Evolutionary conservation across 23 tunicate species (phyloP).

Genomic region (Diplosoma virens): DNA sequence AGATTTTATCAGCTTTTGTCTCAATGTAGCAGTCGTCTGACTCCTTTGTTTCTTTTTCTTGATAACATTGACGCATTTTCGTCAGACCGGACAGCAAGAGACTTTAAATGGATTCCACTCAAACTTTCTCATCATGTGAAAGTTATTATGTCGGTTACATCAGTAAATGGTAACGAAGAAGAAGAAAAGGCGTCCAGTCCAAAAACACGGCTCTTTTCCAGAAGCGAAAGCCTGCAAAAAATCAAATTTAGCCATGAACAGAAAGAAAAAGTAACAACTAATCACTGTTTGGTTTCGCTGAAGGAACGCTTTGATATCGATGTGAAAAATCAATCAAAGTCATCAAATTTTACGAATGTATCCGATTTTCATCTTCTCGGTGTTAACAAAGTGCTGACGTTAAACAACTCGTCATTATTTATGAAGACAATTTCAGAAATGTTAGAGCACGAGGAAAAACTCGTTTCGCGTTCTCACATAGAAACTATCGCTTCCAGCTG

Average conservation of each 20-base stretch:
- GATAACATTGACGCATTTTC: conserved; percentile 51
- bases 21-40: conserved; percentile 19
- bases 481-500: background rate
- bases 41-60: conserved; percentile 38
- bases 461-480: conserved; percentile 24
- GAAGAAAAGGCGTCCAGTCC: background rate
- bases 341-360: background rate
- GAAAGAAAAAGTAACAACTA: background rate
- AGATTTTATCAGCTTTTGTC: conserved; percentile 17
- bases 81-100: conserved; percentile 20
- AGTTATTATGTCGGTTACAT: conserved; percentile 44
- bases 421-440: background rate
- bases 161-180: background rate
- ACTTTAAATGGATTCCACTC: conserved; percentile 61
- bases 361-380: background rate
- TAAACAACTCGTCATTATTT: background rate
- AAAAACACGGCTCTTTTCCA: no score
- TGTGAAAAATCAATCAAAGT: background rate
- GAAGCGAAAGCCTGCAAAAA: conserved; percentile 7
- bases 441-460: conserved; percentile 1
- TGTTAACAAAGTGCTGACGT: background rate
- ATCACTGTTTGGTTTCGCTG: background rate
- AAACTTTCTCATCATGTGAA: conserved; percentile 52
- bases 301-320: background rate
- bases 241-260: background rate